These are phyloP conservation scores for Poeciliopsis prolifica DNA, from an alignment of 2,113 vertebrate genomes.

Conservation along the genomic window DNA sequence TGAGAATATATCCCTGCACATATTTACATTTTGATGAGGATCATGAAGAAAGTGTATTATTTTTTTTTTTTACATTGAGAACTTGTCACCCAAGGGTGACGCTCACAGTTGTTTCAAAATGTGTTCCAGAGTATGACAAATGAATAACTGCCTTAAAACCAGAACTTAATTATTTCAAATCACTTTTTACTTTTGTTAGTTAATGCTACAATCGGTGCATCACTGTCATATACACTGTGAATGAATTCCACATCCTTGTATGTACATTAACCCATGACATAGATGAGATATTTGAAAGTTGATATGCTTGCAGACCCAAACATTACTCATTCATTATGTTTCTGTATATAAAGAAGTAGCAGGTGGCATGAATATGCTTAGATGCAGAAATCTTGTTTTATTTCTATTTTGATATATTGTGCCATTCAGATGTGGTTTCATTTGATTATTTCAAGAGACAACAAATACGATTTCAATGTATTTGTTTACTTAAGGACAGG, in stretches of 20 bases:
- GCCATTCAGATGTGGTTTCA: too few relatives aligned
- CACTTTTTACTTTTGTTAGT: slow-evolving; percentile 16
- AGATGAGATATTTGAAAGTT: slow-evolving; percentile 11
- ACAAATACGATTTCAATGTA: too few relatives aligned
- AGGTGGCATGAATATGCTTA: neutral
- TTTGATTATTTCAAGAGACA: too few relatives aligned
- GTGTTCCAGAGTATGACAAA: slow-evolving; percentile 47
- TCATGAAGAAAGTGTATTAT: slow-evolving; percentile 21
- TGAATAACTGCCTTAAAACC: slow-evolving; percentile 37
- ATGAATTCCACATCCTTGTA: neutral
- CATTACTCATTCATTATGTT: neutral
- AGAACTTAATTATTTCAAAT: slow-evolving; percentile 11
- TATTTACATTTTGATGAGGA: slow-evolving; percentile 47
- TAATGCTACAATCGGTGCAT: slow-evolving; percentile 38
- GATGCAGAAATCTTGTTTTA: neutral
- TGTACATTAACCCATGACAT: neutral
- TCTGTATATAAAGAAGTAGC: neutral
- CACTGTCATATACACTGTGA: slow-evolving; percentile 6
- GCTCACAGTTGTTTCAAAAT: slow-evolving; percentile 13
- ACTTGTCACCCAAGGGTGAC: slow-evolving; percentile 35
- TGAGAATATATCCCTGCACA: slow-evolving; percentile 22
- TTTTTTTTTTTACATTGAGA: slow-evolving; percentile 25
- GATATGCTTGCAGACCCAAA: slow-evolving; percentile 12
- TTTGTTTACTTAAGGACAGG: too few relatives aligned
- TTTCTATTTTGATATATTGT: too few relatives aligned